A percentile compares a stretch with the other conserved stretches of the same genome.
Conservation (phyloP, 1,140 invertebrate genomes). For the Drosophila tristis region DNA sequence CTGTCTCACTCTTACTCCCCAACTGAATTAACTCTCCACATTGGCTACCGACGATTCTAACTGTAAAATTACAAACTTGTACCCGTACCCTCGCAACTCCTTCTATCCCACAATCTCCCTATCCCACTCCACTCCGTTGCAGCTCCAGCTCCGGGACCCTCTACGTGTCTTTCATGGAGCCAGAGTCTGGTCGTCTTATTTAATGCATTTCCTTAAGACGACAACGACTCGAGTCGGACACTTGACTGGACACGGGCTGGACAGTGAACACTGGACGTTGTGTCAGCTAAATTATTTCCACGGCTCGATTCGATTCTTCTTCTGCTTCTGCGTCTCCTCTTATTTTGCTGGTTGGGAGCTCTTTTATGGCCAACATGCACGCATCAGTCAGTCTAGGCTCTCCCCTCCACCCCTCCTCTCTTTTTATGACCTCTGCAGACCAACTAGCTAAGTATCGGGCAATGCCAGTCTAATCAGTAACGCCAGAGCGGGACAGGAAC, state of each 20-base stretch:
- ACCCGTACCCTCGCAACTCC: slow-evolving; percentile 2
- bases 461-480: slow-evolving; percentile 73
- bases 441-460: slow-evolving; percentile 53
- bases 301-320: slow-evolving; percentile 53
- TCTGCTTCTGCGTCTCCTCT: too few species aligned
- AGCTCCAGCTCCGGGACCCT: slow-evolving; percentile 1
- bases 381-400: slow-evolving; percentile 70
- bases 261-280: slow-evolving; percentile 53
- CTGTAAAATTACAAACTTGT: slow-evolving; percentile 65
- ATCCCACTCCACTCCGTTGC: background rate
- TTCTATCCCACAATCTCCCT: background rate
- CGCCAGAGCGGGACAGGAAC: slow-evolving; percentile 22
- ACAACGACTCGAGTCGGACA: slow-evolving; percentile 51
- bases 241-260: slow-evolving; percentile 45
- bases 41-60: slow-evolving; percentile 53
- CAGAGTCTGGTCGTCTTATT: slow-evolving; percentile 55
- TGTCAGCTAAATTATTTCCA: slow-evolving; percentile 77
- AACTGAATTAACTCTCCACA: slow-evolving; percentile 11
- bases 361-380: slow-evolving; percentile 80
- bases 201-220: slow-evolving; percentile 81
- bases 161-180: background rate
- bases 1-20: slow-evolving; percentile 11
- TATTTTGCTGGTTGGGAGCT: slow-evolving; percentile 50
- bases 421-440: slow-evolving; percentile 47
- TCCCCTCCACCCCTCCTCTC: slow-evolving; percentile 15